Conservation (phyloP, 2,797 vertebrate genomes). For the Xenopus petersii region DNA sequence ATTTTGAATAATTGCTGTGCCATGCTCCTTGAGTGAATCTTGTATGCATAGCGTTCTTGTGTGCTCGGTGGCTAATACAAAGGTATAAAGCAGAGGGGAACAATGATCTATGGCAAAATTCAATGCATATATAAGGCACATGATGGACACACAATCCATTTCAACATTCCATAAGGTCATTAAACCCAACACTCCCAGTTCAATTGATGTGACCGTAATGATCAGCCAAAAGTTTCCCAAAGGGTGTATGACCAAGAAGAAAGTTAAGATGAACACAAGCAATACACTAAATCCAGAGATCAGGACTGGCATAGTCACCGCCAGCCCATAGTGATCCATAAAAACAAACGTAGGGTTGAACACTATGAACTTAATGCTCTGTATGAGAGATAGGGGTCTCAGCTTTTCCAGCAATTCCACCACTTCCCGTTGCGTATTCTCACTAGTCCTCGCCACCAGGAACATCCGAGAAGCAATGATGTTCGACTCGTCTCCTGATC, state of each 20-base stretch:
- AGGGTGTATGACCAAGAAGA: conserved; percentile 95
- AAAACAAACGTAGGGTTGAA: conserved; percentile 98
- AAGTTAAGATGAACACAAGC: conserved; percentile 92
- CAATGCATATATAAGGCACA: conserved; percentile 99
- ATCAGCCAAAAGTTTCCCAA: conserved; percentile 98
- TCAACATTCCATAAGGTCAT: conserved; percentile 98
- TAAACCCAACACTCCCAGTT: conserved; percentile 93
- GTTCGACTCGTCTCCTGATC: conserved; percentile 85
- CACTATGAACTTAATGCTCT: conserved; percentile 97
- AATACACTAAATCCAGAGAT: conserved; percentile 93
- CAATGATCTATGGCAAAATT: conserved; percentile 99
- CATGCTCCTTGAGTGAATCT: conserved; percentile 95
- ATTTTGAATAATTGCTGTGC: conserved; percentile 96
- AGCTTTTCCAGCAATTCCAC: conserved; percentile 90
- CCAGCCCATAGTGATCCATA: conserved; percentile 95
- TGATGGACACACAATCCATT: conserved; percentile 98
- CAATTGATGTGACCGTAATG: conserved; percentile 93
- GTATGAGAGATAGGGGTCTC: conserved; percentile 89
- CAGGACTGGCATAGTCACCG: conserved; percentile 89
- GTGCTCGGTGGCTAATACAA: conserved; percentile 97
- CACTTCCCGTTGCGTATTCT: conserved; percentile 90
- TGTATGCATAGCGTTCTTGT: conserved; percentile 98
- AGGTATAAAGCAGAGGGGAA: conserved; percentile 97
- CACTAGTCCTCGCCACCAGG: conserved; percentile 91
- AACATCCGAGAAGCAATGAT: conserved; percentile 96